Conservation (phyloP, 2,113 vertebrate species). For the Sceloporus tristichus region DNA sequence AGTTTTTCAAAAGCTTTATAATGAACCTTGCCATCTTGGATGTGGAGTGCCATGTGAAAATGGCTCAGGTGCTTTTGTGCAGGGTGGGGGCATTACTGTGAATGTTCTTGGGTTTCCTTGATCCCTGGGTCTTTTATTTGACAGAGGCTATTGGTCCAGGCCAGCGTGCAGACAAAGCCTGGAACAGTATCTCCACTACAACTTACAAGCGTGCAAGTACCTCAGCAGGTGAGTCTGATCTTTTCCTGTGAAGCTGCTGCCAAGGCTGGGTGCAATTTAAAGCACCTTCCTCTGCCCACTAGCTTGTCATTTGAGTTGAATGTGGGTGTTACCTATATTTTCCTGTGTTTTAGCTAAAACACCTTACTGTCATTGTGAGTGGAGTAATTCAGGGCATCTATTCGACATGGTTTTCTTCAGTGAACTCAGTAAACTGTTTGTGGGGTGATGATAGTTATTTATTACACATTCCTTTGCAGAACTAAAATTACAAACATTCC, state of each 20-base stretch:
- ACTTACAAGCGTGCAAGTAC: conserved; percentile 74
- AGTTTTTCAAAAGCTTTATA: not conserved
- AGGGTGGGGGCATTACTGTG: not conserved
- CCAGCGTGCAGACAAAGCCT: conserved; percentile 72
- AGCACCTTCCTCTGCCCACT: not conserved
- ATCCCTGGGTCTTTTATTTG: not conserved
- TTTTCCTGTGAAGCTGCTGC: not conserved
- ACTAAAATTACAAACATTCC: too few species aligned
- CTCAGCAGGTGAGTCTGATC: conserved; percentile 72
- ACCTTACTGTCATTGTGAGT: not conserved
- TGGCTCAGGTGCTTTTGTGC: not conserved
- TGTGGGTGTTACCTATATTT: not conserved
- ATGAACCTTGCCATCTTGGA: not conserved
- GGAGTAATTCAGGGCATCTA: not conserved
- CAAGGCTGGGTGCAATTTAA: not conserved
- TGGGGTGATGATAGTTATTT: not conserved
- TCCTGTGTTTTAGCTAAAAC: not conserved
- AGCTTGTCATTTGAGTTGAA: not conserved
- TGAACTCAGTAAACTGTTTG: not conserved
- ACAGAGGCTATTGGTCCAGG: conserved; percentile 77
- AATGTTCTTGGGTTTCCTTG: not conserved
- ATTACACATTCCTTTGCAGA: not conserved
- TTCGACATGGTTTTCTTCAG: not conserved
- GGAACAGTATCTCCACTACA: conserved; percentile 76
- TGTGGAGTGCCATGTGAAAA: too few species aligned